Conservation (phyloP, 2,797 vertebrate species). For the Pseudochirops cupreus region DNA sequence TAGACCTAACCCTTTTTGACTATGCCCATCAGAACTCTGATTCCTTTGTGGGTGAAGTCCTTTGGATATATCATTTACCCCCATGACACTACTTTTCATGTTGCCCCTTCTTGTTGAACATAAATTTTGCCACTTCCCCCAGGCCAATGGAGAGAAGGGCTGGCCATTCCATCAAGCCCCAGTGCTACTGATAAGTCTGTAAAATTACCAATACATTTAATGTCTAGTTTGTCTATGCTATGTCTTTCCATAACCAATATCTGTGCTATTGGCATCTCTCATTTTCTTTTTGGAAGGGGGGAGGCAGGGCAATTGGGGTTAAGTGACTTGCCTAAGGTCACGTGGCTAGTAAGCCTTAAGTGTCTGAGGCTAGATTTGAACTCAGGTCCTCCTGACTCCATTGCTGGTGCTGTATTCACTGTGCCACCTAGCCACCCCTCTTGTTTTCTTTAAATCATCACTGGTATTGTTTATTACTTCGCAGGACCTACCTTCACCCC, state of each 20-base stretch:
- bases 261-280: not conserved
- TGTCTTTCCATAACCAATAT: not conserved
- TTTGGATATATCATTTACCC: not conserved
- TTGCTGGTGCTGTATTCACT: too few species aligned
- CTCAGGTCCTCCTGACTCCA: too few species aligned
- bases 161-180: not conserved
- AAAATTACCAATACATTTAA: not conserved
- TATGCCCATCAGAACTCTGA: not conserved
- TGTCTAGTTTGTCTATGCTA: not conserved
- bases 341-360: too few species aligned
- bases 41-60: not conserved
- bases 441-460: not conserved
- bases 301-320: too few species aligned
- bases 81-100: not conserved
- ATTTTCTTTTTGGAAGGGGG: not conserved
- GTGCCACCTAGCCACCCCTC: not conserved
- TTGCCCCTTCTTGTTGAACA: not conserved
- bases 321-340: too few species aligned
- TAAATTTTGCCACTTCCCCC: not conserved
- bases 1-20: not conserved
- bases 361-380: too few species aligned
- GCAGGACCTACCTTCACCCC: not conserved
- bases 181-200: not conserved
- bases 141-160: not conserved
- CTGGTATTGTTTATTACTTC: not conserved